A percentile compares a stretch with the other conserved stretches of the same genome.
Conservation (phyloP, 2,888 invertebrate genomes). For the Dryobota labecula region DNA sequence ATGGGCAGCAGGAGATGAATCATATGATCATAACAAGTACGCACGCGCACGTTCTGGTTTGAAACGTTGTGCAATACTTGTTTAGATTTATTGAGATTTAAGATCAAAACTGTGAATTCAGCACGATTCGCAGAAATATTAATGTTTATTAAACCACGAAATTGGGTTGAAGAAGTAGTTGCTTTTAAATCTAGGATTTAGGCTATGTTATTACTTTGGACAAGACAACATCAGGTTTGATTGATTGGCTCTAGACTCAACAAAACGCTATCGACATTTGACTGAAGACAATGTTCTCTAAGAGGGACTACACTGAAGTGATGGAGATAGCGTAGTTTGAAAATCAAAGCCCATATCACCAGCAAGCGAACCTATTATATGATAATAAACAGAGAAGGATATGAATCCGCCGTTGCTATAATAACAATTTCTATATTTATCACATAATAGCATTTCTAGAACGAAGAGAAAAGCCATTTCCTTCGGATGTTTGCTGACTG, state of each 20-base stretch:
- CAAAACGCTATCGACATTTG: conserved; percentile 4
- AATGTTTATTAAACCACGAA: conserved; percentile 7
- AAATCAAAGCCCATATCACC: not conserved
- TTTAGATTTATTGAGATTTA: conserved; percentile 33
- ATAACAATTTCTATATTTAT: conserved; percentile 54
- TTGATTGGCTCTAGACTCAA: not conserved
- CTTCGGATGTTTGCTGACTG: conserved; percentile 52
- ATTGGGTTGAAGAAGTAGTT: conserved; percentile 3
- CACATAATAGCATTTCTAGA: conserved; percentile 32
- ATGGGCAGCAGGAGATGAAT: conserved; percentile 46
- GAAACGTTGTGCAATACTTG: conserved; percentile 38
- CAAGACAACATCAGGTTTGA: conserved; percentile 5
- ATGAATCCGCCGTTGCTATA: conserved; percentile 26
- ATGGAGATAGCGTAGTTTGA: not conserved
- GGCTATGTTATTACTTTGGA: not conserved
- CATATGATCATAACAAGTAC: conserved; percentile 34
- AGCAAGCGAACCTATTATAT: conserved; percentile 12
- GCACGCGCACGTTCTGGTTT: conserved; percentile 31
- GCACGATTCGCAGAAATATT: conserved; percentile 30
- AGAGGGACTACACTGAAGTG: not conserved
- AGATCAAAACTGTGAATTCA: conserved; percentile 34
- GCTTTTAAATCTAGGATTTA: conserved; percentile 4
- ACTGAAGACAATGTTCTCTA: not conserved
- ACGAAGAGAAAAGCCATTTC: conserved; percentile 56
- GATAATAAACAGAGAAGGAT: conserved; percentile 38